Conservation (phyloP, 2,113 vertebrate species). For the Oceanodroma tethys region DNA sequence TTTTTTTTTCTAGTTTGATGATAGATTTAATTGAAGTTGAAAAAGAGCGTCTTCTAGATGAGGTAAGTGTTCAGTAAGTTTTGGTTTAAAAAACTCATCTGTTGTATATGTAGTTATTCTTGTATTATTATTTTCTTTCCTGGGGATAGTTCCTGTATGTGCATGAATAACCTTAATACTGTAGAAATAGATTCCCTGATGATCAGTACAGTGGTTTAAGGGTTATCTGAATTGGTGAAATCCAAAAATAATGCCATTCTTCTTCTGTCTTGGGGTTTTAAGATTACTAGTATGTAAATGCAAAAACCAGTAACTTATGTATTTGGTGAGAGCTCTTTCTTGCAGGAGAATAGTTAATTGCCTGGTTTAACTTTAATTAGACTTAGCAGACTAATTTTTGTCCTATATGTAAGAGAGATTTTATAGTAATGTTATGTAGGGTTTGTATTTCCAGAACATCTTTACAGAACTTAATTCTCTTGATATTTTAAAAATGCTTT, state of each 20-base stretch:
- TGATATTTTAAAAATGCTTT: neutral
- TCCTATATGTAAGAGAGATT: neutral
- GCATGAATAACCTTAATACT: neutral
- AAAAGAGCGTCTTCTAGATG: slow-evolving; percentile 86
- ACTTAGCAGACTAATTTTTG: neutral
- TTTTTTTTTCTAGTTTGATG: slow-evolving; percentile 72
- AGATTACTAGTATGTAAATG: neutral
- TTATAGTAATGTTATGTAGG: neutral
- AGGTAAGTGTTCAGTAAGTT: slow-evolving; percentile 73
- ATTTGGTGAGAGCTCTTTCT: neutral
- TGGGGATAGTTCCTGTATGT: neutral
- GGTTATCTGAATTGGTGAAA: neutral
- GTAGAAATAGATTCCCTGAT: neutral
- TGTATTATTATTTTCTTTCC: neutral
- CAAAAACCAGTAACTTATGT: neutral
- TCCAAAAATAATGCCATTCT: neutral
- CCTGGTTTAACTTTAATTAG: neutral
- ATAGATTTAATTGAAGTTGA: slow-evolving; percentile 85
- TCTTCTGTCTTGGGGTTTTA: neutral
- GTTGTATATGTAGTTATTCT: neutral
- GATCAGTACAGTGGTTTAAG: neutral
- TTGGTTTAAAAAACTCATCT: neutral
- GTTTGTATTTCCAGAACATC: neutral
- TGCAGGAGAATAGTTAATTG: neutral
- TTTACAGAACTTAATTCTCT: neutral